A percentile compares a stretch with the other conserved stretches of the same genome.
Evolutionary conservation across 1,140 invertebrate genomes (phyloP).

Genomic region (Pteromalus puparum): DNA sequence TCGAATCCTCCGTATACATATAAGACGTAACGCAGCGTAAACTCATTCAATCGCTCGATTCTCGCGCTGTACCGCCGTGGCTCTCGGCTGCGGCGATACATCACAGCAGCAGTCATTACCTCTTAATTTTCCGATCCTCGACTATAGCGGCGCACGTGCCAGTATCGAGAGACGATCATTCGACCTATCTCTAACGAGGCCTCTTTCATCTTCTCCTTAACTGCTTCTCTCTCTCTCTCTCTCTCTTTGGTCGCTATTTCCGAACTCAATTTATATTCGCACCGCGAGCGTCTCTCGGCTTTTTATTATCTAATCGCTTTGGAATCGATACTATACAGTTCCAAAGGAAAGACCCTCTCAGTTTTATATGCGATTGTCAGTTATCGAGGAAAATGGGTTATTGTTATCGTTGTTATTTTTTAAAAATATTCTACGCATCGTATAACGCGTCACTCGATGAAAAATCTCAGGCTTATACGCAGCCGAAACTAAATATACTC

Average conservation of each 20-base stretch:
- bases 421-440: no score
- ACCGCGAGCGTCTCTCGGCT: background rate
- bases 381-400: background rate
- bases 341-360: background rate
- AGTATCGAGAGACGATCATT: background rate
- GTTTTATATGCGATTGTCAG: background rate
- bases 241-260: background rate
- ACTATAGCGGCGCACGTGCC: background rate
- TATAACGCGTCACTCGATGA: background rate
- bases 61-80: background rate
- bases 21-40: background rate
- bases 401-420: background rate
- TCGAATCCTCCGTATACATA: background rate
- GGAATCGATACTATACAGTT: background rate
- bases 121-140: background rate
- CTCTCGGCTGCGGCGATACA: background rate
- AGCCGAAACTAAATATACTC: background rate
- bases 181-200: background rate
- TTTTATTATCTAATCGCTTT: background rate
- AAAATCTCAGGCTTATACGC: background rate
- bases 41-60: background rate
- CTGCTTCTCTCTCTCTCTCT: background rate
- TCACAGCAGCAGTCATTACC: background rate
- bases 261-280: background rate
- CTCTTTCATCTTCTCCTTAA: constrained; percentile 1